Evolutionary conservation across 1,140 invertebrate species (phyloP), one percentile per base, ranked within the genome.

Genomic region (Drosophila pseudoobscura): DNA sequence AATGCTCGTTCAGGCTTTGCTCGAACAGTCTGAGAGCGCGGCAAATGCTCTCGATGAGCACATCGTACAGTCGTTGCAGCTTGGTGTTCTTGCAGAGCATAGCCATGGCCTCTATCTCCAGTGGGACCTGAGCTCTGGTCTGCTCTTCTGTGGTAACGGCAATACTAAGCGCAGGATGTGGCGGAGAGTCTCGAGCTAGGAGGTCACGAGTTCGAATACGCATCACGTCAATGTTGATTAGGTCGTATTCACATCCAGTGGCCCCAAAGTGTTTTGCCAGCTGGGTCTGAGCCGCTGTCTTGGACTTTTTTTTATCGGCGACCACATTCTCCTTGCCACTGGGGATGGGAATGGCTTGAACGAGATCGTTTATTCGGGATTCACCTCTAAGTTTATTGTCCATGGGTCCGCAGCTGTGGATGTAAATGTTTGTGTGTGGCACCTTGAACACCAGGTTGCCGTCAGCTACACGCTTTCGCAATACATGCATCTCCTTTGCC

Each of bases 41-140:
- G 78, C 95, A 95, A 49, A 95, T 93, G 65, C 95, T 94, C 90
- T 96, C 95, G 6, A 96, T 94, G 6, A 96, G 91, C 64, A 96
- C 94, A 74, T 94, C 94, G 84, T 96, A 96, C 0, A 96, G 80
- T 17, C 94, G 93, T 62, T 92, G 91, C 17, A 94, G 80, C 80
- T 93, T 94, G 8, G 94, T 94, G 71, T 93, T 94, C 44, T 92
- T 92, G 66, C 94, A 93, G 1, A 96, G 94, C 73, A 96, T 93
- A 2, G 95, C 94, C 71, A 97, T 89, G 5, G 94, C 93, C 90
- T 97, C 96, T 46, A 96, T 92, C 77, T 94, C 92, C 22, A 96
- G 78, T 8, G 94, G 93, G 74, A 95, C 94, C 74, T 93, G 93
- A 52, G 93, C 92, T 35, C 80, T 90, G 3, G 44, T 55, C 5